Evolutionary conservation across 1,140 invertebrate species (phyloP).

Genomic region (Halyomorpha halys): DNA sequence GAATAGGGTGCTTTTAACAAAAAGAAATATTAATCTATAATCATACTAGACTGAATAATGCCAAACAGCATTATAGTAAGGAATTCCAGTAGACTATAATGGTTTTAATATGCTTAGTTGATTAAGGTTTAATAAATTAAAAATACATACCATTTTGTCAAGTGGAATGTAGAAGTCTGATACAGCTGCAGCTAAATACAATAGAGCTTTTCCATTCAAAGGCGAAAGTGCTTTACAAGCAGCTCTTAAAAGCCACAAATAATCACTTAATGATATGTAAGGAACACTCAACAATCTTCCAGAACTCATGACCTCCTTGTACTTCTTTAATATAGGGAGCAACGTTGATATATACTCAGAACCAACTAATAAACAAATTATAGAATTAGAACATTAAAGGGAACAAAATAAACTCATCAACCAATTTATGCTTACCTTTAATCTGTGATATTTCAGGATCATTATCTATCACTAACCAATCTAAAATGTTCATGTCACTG

Average conservation of each 20-base stretch:
- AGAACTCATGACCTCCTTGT: slow-evolving; percentile 53
- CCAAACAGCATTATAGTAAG: too few species aligned
- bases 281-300: slow-evolving; percentile 60
- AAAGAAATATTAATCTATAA: too few species aligned
- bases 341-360: slow-evolving; percentile 45
- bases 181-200: slow-evolving; percentile 95
- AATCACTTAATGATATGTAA: slow-evolving; percentile 82
- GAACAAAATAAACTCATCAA: not conserved
- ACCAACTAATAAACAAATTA: slow-evolving; percentile 44
- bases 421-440: slow-evolving; percentile 2
- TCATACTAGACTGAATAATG: too few species aligned
- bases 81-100: too few species aligned
- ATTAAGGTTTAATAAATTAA: too few species aligned
- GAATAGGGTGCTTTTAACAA: too few species aligned
- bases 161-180: slow-evolving; percentile 97
- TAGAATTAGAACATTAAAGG: not conserved
- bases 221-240: slow-evolving; percentile 59
- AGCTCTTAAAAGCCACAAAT: slow-evolving; percentile 80
- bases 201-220: slow-evolving; percentile 51
- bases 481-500: slow-evolving; percentile 62
- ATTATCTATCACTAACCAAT: slow-evolving; percentile 56
- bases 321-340: slow-evolving; percentile 54
- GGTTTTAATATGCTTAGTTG: too few species aligned
- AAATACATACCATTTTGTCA: slow-evolving; percentile 68
- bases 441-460: slow-evolving; percentile 20